These are phyloP conservation scores for Drosophila ustulata DNA, from an alignment of 2,888 invertebrate genomes.

Conservation along the genomic window DNA sequence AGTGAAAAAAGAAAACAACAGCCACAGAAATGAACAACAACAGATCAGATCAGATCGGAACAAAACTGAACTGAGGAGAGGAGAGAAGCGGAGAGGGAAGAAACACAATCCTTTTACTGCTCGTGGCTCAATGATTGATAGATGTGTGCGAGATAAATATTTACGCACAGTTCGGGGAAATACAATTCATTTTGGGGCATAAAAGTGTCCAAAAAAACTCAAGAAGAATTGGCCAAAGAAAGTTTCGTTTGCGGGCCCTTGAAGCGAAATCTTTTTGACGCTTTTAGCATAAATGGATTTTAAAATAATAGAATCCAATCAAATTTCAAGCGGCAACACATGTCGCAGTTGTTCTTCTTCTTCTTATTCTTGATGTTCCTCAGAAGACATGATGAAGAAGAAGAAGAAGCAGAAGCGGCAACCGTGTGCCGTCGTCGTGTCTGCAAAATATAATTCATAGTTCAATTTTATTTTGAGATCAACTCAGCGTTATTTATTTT, in stretches of 20 bases:
- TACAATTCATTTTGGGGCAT: constrained; percentile 52
- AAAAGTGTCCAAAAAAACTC: constrained; percentile 35
- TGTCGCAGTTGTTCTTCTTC: constrained; percentile 14
- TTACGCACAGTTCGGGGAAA: constrained; percentile 63
- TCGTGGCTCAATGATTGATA: constrained; percentile 53
- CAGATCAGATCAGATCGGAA: not conserved
- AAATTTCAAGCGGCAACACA: constrained; percentile 45
- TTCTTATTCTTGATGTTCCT: constrained; percentile 13
- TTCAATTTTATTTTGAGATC: constrained; percentile 51
- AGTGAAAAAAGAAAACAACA: constrained; percentile 10
- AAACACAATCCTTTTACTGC: constrained; percentile 50
- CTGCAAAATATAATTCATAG: constrained; percentile 67
- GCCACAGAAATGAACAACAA: constrained; percentile 1
- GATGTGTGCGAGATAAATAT: constrained; percentile 57
- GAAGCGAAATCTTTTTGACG: constrained; percentile 26
- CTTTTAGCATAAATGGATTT: constrained; percentile 58
- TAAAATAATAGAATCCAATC: constrained; percentile 58
- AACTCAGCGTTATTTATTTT: not conserved
- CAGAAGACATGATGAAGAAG: constrained; percentile 9
- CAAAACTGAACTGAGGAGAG: not conserved
- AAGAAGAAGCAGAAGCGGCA: constrained; percentile 1
- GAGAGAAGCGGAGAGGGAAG: not conserved
- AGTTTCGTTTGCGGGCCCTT: constrained; percentile 15
- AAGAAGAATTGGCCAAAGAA: constrained; percentile 13
- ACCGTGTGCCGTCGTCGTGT: constrained; percentile 61